Evolutionary conservation across 2,888 invertebrate genomes (phyloP), one percentile per base, ranked within the genome.

Genomic region (Fragum sueziense): DNA sequence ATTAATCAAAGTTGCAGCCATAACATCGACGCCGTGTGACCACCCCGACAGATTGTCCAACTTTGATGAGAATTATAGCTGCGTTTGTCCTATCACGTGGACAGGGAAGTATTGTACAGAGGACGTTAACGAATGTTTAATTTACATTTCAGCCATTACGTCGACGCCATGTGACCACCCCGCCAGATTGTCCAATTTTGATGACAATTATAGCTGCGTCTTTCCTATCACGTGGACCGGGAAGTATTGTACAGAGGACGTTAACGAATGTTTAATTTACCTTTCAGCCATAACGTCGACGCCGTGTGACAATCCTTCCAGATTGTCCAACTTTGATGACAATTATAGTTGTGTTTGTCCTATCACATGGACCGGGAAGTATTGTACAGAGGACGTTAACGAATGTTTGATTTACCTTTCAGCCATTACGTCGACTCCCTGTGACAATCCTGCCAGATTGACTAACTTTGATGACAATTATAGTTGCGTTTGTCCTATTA

Each of bases 301-400:
- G 7, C 51, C 52, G 33, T 70, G 70, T 22, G 31, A 70, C 33
- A 29, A 52, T 33, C 17, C 31, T 4, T 2, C 29, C 2, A 52
- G 70, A 7, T 31, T 54, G 14, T 31, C 52, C 25, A 33, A 70
- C 52, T 70, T 52, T n/a, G 54, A 70, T 22, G 33, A 27, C 22
- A 52, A 70, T 33, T 70, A 70, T 31, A 51, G 14, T 20, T 70
- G 70, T 52, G 31, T 33, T 3, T 70, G 70, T 31, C 6, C 70
- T 17, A 11, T 20, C 4, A 33, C 31, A 2, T 70, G 70, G 70
- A 54, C 27, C n/a, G 70, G 54, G 2, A 11, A 2, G 14, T 27
- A 70, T 22, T 70, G 70, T 33, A 29, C n/a, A 14, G 20, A 29
- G 20, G 70, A 70, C 22, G 70, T 70, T 4, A 33, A 70, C 25